Percentiles rank a stretch among this genome's conserved stretches.
Evolutionary conservation across 2,113 vertebrate species (phyloP).

Genomic region (Rana temporaria): DNA sequence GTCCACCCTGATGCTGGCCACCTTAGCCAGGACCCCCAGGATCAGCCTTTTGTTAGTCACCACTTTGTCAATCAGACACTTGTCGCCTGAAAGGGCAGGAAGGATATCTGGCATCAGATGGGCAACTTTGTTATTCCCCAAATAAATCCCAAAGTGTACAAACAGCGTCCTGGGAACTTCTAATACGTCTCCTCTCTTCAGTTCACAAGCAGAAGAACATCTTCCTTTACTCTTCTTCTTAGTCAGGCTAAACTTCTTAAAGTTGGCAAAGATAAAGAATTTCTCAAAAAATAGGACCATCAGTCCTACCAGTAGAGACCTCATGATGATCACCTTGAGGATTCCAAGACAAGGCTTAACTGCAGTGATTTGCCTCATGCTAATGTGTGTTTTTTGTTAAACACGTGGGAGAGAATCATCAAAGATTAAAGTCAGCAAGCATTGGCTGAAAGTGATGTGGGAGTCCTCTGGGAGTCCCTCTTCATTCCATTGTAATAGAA

Average conservation of each 20-base stretch:
- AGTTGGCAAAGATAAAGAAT: conserved; percentile 77
- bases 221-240: conserved; percentile 46
- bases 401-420: conserved; percentile 53
- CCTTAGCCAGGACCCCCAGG: conserved; percentile 80
- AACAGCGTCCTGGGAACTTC: conserved; percentile 90
- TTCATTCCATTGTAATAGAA: conserved; percentile 19
- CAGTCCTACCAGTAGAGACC: conserved; percentile 76
- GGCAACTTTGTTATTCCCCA: conserved; percentile 88
- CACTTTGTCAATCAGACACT: conserved; percentile 72
- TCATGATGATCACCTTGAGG: conserved; percentile 65
- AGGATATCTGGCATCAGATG: conserved; percentile 96
- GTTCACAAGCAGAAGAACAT: conserved; percentile 71
- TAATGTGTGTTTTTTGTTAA: conserved; percentile 49
- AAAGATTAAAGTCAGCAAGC: conserved; percentile 16
- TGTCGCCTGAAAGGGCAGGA: conserved; percentile 76
- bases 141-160: conserved; percentile 90
- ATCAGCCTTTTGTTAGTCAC: conserved; percentile 91
- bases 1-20: conserved; percentile 88
- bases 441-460: conserved; percentile 35
- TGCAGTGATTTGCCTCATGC: conserved; percentile 33
- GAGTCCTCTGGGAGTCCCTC: conserved; percentile 31
- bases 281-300: conserved; percentile 83
- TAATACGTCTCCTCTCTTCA: conserved; percentile 85
- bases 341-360: background rate
- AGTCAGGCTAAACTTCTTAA: conserved; percentile 70